Conservation (phyloP, 2,888 invertebrate genomes). For the Carcina quercana region DNA sequence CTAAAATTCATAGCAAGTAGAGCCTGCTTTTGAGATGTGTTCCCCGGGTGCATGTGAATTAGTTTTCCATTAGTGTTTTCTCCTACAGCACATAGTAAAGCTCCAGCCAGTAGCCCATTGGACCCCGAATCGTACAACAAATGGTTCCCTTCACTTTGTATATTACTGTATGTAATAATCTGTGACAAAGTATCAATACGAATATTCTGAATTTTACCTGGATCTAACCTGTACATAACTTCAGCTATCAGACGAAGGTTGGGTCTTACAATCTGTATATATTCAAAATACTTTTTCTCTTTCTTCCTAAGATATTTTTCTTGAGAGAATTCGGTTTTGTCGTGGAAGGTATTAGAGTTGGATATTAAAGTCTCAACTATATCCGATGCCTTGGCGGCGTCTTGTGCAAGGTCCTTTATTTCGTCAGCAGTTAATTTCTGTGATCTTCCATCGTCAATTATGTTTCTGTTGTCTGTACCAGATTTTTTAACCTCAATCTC, state of each 20-base stretch:
- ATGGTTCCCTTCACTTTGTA: slow-evolving; percentile 84
- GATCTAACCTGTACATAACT: slow-evolving; percentile 87
- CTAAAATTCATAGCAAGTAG: slow-evolving; percentile 87
- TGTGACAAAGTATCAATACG: slow-evolving; percentile 93
- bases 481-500: slow-evolving; percentile 79
- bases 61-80: slow-evolving; percentile 76
- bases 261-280: slow-evolving; percentile 85
- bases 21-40: slow-evolving; percentile 85
- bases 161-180: slow-evolving; percentile 86
- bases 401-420: slow-evolving; percentile 84
- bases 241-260: slow-evolving; percentile 87
- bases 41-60: slow-evolving; percentile 87
- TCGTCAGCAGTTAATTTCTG: slow-evolving; percentile 89
- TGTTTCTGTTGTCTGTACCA: slow-evolving; percentile 89
- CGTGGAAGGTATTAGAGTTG: slow-evolving; percentile 92
- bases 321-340: slow-evolving; percentile 94
- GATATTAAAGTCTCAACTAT: slow-evolving; percentile 91
- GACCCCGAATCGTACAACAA: slow-evolving; percentile 92
- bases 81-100: slow-evolving; percentile 86
- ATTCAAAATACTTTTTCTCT: slow-evolving; percentile 93
- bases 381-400: slow-evolving; percentile 84
- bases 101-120: slow-evolving; percentile 88
- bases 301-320: slow-evolving; percentile 97
- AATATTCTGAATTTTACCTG: slow-evolving; percentile 82
- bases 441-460: slow-evolving; percentile 84